Conservation (phyloP, 2,113 vertebrate genomes). For the Elephas maximus region DNA sequence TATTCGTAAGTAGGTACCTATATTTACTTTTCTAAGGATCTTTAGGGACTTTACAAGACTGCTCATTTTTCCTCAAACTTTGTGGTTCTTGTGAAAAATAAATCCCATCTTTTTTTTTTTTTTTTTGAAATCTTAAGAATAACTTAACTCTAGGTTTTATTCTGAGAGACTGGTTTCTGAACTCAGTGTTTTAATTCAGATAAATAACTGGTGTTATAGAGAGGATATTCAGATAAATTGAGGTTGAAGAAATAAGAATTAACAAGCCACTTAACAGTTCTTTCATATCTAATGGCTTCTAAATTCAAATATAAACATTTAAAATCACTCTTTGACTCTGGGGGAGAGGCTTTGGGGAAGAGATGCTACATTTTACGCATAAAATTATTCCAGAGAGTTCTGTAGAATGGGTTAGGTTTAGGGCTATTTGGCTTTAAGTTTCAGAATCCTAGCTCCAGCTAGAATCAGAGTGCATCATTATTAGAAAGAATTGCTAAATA, state of each 20-base stretch:
- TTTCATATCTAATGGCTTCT: neutral
- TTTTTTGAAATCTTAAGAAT: slow-evolving; percentile 29
- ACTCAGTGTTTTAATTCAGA: neutral
- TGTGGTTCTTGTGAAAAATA: neutral
- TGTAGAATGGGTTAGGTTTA: neutral
- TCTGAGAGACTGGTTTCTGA: neutral
- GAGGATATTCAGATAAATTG: neutral
- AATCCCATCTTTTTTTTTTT: neutral
- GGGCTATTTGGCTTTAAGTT: neutral
- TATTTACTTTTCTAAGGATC: neutral
- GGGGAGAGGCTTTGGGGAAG: neutral
- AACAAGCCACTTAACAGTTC: neutral
- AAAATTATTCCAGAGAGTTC: neutral
- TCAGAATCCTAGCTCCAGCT: neutral
- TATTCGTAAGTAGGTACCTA: too few species aligned
- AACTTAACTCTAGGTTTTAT: neutral
- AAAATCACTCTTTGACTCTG: neutral
- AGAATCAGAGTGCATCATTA: neutral
- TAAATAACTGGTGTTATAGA: neutral
- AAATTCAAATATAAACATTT: neutral
- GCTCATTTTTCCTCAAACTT: neutral
- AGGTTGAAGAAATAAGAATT: neutral
- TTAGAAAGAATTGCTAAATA: neutral
- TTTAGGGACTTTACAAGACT: neutral
- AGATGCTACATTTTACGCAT: neutral